A percentile compares a stretch with the other conserved stretches of the same genome.
Conservation (phyloP, 2,113 vertebrate genomes). For the Campylomormyrus numenius region DNA sequence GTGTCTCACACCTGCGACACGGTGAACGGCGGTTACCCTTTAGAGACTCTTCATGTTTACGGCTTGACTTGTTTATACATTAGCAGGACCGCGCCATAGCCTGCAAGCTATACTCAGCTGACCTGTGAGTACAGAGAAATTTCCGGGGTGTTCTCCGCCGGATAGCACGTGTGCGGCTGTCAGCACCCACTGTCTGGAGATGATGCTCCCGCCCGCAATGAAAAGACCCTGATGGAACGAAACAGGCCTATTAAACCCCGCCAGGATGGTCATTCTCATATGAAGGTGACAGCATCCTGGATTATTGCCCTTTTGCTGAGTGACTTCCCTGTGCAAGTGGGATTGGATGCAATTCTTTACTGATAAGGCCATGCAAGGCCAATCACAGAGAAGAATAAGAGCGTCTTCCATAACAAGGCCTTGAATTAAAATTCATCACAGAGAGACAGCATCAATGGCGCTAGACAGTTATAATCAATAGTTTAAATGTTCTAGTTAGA, state of each 20-base stretch:
- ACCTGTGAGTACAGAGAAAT: constrained; percentile 4
- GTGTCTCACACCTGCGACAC: neutral
- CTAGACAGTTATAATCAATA: neutral
- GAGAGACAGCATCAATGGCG: neutral
- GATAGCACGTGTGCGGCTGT: constrained; percentile 12
- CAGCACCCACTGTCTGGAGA: constrained; percentile 9
- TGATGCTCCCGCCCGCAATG: constrained; percentile 10
- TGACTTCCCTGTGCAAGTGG: neutral
- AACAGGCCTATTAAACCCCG: neutral
- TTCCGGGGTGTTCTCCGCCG: neutral
- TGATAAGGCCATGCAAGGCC: neutral
- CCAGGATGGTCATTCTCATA: neutral
- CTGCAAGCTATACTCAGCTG: neutral
- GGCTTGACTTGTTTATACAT: neutral
- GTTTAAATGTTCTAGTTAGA: neutral
- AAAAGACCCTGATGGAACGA: neutral
- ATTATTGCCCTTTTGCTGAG: neutral
- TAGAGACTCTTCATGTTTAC: neutral
- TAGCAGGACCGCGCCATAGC: neutral
- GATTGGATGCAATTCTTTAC: neutral
- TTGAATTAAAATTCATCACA: neutral
- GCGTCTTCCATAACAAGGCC: neutral
- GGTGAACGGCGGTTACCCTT: neutral
- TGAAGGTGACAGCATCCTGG: neutral
- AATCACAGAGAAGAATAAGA: neutral